Percentiles rank a stretch among this genome's conserved stretches.
Evolutionary conservation across 2,888 invertebrate genomes (phyloP).

Genomic region (Artemia sinica): DNA sequence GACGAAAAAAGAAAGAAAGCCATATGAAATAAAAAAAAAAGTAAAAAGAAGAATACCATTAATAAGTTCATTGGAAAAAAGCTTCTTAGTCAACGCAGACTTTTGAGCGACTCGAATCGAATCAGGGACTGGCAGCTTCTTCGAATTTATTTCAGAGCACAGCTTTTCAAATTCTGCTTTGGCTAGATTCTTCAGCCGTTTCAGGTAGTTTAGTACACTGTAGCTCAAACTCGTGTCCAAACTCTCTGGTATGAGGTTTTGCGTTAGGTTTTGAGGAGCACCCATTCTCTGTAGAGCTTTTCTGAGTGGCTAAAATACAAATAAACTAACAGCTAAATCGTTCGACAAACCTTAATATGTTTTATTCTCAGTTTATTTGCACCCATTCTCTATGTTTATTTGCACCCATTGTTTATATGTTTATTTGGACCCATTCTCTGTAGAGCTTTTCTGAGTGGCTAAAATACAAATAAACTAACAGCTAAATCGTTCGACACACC

Average conservation of each 20-base stretch:
- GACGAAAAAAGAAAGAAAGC: too few species aligned
- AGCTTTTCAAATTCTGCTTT: slow-evolving; percentile 74
- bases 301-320: slow-evolving; percentile 53
- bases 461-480: slow-evolving; percentile 30
- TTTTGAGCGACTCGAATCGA: slow-evolving; percentile 23
- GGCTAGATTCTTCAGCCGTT: slow-evolving; percentile 83
- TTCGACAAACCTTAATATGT: background rate
- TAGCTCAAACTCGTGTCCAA: slow-evolving; percentile 82
- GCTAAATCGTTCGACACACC: slow-evolving; percentile 12
- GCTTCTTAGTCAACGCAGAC: background rate
- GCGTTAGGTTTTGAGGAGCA: slow-evolving; percentile 59
- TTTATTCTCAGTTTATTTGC: slow-evolving; percentile 17
- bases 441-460: slow-evolving; percentile 75
- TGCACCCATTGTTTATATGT: background rate
- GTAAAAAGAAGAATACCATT: background rate
- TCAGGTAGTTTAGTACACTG: slow-evolving; percentile 80
- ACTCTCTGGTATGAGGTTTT: slow-evolving; percentile 73
- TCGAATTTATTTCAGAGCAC: slow-evolving; percentile 57
- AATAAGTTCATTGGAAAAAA: background rate
- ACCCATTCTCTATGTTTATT: background rate
- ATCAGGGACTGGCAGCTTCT: slow-evolving; percentile 30
- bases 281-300: slow-evolving; percentile 81
- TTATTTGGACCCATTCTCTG: slow-evolving; percentile 61
- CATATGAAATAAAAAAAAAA: background rate
- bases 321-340: slow-evolving; percentile 21